Evolutionary conservation across 2,797 vertebrate species (phyloP).

Genomic region (Ibycter americanus): DNA sequence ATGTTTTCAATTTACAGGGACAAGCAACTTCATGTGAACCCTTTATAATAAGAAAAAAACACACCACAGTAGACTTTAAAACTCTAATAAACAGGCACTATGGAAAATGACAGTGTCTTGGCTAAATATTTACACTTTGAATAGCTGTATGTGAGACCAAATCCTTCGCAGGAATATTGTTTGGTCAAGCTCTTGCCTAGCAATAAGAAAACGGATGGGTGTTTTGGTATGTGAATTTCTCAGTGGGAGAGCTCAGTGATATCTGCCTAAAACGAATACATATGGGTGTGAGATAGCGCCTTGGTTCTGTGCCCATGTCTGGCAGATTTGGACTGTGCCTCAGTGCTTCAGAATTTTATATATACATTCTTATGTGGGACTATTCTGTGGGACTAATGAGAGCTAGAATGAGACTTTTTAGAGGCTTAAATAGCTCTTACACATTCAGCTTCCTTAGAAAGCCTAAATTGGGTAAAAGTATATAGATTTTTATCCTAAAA

Average conservation of each 20-base stretch:
- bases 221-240: constrained; percentile 13
- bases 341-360: not conserved
- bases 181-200: constrained; percentile 43
- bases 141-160: not conserved
- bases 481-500: not conserved
- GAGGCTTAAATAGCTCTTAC: not conserved
- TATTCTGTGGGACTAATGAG: not conserved
- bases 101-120: constrained; percentile 18
- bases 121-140: constrained; percentile 47
- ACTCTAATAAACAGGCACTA: not conserved
- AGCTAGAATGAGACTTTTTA: not conserved
- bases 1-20: constrained; percentile 52
- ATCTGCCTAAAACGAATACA: not conserved
- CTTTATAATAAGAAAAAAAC: not conserved
- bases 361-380: not conserved
- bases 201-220: constrained; percentile 11
- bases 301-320: constrained; percentile 19
- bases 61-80: not conserved
- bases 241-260: not conserved
- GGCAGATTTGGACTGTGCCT: not conserved
- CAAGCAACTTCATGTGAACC: constrained; percentile 17
- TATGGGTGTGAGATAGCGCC: not conserved
- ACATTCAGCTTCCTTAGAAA: not conserved
- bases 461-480: not conserved
- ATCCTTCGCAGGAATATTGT: constrained; percentile 10